Evolutionary conservation across 2,888 invertebrate species (phyloP), one percentile per base, ranked within the genome.

Genomic region (Oligia strigilis): DNA sequence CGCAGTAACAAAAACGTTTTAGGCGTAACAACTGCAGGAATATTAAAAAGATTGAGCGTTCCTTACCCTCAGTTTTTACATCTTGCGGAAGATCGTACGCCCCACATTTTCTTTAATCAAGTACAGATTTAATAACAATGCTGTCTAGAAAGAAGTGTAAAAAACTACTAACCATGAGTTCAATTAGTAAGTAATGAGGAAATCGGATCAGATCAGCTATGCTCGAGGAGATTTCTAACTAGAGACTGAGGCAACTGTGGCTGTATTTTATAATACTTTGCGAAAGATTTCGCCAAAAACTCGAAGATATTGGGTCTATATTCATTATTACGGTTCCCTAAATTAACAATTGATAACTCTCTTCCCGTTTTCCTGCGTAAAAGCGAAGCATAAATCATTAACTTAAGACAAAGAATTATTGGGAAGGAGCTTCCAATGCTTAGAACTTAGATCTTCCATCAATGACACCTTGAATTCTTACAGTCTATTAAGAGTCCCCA

Each of bases 21-120:
- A 65, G 77, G 66, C 64, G 76, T 71, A 83, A 87, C 65, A 76
- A 77, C 52, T 60, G 64, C 72, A 78, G 64, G 75, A 58, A 67
- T 78, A 81, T 81, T 88, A 87, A 87, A 86, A 78, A 78, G 65
- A 74, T 60, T 72, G 23, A 70, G 70, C 70, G 86, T 86, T 88
- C 70, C 75, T 86, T 86, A 52, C 64, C 71, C 86, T 69, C 77
- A 74, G 71, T 88, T 86, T 86, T 86, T 88, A 85, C 52, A 60
- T 29, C 36, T 73, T 60, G 29, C 88, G 88, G 86, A 88, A 88
- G 79, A 85, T 66, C 36, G 58, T 76, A 49, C 72, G 73, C 58
- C 77, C 67, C n/a, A 76, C 58, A 75, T 86, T 75, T 87, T 81
- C 76, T 85, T 76, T 78, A 60, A 77, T 78, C 72, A 73, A 77